Evolutionary conservation across 2,888 invertebrate species (phyloP).

Genomic region (Phytoseiulus persimilis): DNA sequence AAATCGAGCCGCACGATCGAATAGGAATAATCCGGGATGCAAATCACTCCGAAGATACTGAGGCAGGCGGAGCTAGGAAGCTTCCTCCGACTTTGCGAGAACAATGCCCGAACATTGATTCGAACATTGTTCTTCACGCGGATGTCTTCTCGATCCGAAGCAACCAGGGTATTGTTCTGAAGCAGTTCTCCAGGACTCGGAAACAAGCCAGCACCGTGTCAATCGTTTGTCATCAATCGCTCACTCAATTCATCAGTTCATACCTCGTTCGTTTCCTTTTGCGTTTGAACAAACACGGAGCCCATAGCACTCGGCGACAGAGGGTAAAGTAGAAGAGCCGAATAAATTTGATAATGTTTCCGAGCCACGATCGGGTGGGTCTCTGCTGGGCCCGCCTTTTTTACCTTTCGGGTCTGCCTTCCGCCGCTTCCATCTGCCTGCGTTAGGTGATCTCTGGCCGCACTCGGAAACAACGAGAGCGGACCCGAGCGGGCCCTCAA

Average conservation of each 20-base stretch:
- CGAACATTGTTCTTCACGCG: too few relatives aligned
- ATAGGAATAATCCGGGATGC: too few relatives aligned
- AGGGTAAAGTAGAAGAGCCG: background rate
- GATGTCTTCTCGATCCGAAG: too few relatives aligned
- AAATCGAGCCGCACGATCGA: background rate
- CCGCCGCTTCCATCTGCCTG: background rate
- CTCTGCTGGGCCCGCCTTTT: background rate
- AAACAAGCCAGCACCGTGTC: too few relatives aligned
- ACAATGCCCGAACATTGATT: too few relatives aligned
- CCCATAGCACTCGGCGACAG: background rate
- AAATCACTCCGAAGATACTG: too few relatives aligned
- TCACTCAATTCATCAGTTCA: too few relatives aligned
- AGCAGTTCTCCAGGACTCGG: too few relatives aligned
- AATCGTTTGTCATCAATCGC: too few relatives aligned
- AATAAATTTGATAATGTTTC: background rate
- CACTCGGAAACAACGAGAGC: background rate
- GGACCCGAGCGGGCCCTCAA: background rate
- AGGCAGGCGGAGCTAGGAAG: too few relatives aligned
- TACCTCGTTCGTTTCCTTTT: background rate
- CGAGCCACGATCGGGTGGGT: background rate
- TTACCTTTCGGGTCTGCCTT: background rate
- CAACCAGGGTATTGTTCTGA: too few relatives aligned
- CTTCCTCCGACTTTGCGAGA: too few relatives aligned
- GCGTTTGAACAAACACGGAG: background rate
- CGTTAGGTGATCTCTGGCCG: background rate